Evolutionary conservation across 2,888 invertebrate genomes (phyloP), one percentile per base, ranked within the genome.

Genomic region (Oscheius sp.): DNA sequence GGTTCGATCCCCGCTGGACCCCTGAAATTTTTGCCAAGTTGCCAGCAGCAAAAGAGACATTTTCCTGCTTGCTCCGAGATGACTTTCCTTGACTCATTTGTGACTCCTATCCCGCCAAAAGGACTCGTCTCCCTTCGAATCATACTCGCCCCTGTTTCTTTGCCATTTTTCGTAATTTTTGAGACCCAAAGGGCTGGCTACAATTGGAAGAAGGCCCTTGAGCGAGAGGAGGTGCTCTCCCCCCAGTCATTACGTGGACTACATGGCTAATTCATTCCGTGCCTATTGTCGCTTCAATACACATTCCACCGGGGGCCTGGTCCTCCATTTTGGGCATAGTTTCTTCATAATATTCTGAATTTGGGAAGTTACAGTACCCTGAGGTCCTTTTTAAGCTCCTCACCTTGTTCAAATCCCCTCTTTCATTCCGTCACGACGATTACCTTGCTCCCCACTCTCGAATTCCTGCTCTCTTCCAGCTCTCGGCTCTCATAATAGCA

Each of bases 191-290:
- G 35, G 35, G 35, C 35, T 9, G 35, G 9, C 21, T 21, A 23
- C 49, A 18, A 16, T 21, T 49, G 49, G n/a, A 2, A 53, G 53
- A 12, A 23, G 21, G 9, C 53, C 25, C 53, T 18, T 23, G 23
- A 18, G 21, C n/a, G 21, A 53, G 21, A 25, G 25, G 53, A 23
- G 18, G n/a, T 9, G 53, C n/a, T 16, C 53, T 59, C 59, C 35
- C 12, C 6, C 35, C 59, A 18, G 59, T 59, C 59, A 59, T 59
- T 59, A 59, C 59, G 59, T 41, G 59, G 21, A 18, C 59, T 27
- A 16, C 35, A 59, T 59, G 29, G 59, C 59, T 59, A 59, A 59
- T 59, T 59, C 59, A 59, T 59, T 35, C 35, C 35, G 23, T 5
- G 53, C 1, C 59, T 35, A 59, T 59, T 59, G 59, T 59, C 59